These are phyloP conservation scores for Phaedon cochleariae DNA, from an alignment of 2,888 invertebrate species.

Conservation along the genomic window DNA sequence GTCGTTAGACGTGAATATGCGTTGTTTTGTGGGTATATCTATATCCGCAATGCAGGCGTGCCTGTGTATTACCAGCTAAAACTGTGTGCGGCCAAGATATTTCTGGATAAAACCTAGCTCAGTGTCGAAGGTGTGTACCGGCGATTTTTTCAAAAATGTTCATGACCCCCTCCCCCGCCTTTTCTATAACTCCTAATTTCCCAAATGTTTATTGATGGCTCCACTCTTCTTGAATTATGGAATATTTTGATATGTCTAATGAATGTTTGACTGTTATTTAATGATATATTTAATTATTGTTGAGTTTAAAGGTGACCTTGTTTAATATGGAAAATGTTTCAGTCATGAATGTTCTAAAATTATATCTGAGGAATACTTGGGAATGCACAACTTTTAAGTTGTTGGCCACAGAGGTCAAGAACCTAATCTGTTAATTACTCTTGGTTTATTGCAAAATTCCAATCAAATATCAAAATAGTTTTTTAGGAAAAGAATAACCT, in stretches of 20 bases:
- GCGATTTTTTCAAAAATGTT: slow-evolving; percentile 44
- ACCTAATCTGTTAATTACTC: slow-evolving; percentile 30
- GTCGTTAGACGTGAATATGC: slow-evolving; percentile 62
- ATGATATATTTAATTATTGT: slow-evolving; percentile 25
- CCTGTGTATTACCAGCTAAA: slow-evolving; percentile 58
- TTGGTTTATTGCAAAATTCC: neutral
- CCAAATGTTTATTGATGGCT: slow-evolving; percentile 49
- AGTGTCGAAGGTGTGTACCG: slow-evolving; percentile 46
- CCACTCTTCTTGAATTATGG: slow-evolving; percentile 39
- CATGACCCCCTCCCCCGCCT: slow-evolving; percentile 57
- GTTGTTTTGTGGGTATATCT: slow-evolving; percentile 59
- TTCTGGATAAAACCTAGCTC: slow-evolving; percentile 58
- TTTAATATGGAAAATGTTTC: slow-evolving; percentile 39
- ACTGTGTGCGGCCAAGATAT: slow-evolving; percentile 60
- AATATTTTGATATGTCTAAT: slow-evolving; percentile 44
- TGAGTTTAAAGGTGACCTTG: slow-evolving; percentile 46
- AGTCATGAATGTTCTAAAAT: slow-evolving; percentile 39
- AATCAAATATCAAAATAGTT: slow-evolving; percentile 2
- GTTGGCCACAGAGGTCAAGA: slow-evolving; percentile 43
- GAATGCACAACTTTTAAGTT: slow-evolving; percentile 20
- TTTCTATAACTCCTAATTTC: slow-evolving; percentile 47
- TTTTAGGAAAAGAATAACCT: slow-evolving; percentile 30
- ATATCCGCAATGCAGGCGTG: slow-evolving; percentile 64
- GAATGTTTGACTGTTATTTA: slow-evolving; percentile 34
- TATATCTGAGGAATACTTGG: slow-evolving; percentile 26